phyloP scores from a whole-genome alignment of 2,113 vertebrate genomes.

The Myotis lucifugus region DNA sequence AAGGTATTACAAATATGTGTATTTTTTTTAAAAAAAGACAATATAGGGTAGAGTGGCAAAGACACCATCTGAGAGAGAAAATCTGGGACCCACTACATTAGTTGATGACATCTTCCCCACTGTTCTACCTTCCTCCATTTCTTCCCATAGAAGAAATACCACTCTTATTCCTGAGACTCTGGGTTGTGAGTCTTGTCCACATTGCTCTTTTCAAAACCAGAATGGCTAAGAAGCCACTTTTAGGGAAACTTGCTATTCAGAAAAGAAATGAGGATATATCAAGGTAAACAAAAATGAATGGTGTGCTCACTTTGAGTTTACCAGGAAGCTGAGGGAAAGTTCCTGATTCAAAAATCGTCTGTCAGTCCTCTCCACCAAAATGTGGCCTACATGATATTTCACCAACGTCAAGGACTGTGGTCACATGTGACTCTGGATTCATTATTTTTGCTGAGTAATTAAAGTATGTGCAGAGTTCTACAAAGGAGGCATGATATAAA shows the following conservation, averaged over 20 bases:
- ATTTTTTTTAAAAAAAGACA: background rate
- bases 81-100: background rate
- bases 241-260: background rate
- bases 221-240: background rate
- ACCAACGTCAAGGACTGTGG: background rate
- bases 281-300: background rate
- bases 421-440: background rate
- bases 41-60: background rate
- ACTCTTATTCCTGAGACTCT: no score
- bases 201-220: background rate
- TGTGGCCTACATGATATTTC: background rate
- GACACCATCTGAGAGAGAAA: background rate
- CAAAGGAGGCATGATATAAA: background rate
- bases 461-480: background rate
- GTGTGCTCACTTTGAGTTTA: background rate
- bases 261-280: background rate
- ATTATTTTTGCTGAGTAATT: background rate
- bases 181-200: background rate
- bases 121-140: rapidly evolving
- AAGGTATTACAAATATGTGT: no score
- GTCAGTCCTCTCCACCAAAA: background rate
- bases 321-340: background rate
- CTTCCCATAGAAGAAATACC: background rate
- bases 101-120: background rate
- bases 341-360: background rate